Evolutionary conservation across 92 coral and sea anemone species (phyloP).

Genomic region (Pocillopora grandis): DNA sequence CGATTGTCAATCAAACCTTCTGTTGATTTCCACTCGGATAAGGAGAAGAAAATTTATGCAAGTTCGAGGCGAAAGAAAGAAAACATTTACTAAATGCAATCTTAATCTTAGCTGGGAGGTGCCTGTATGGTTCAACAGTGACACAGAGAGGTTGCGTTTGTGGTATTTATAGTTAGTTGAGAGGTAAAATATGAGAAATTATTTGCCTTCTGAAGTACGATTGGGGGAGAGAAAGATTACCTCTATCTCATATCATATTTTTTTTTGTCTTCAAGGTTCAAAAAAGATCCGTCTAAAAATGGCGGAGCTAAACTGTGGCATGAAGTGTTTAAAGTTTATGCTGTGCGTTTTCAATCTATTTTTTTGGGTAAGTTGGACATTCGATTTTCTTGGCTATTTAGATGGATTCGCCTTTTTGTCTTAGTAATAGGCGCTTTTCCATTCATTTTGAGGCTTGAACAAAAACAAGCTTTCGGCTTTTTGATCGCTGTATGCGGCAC

Average conservation of each 20-base stretch:
- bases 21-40: conserved; percentile 32
- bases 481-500: conserved; percentile 39
- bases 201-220: conserved; percentile 18
- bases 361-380: conserved; percentile 85
- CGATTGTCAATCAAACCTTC: conserved; percentile 37
- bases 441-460: conserved; percentile 41
- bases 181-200: conserved; percentile 20
- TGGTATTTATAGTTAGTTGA: conserved; percentile 20
- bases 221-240: conserved; percentile 6
- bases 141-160: conserved; percentile 9
- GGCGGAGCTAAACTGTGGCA: conserved; percentile 90
- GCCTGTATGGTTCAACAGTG: conserved; percentile 5
- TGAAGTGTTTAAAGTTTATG: conserved; percentile 94
- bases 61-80: conserved; percentile 25
- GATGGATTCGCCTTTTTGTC: background rate
- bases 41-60: conserved; percentile 42
- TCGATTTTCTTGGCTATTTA: background rate
- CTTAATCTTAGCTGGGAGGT: conserved; percentile 36
- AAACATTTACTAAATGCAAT: conserved; percentile 36
- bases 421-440: conserved; percentile 22
- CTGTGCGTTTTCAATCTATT: conserved; percentile 94
- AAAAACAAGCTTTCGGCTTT: conserved; percentile 35
- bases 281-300: conserved; percentile 36
- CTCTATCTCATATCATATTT: conserved; percentile 25
- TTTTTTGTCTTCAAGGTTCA: conserved; percentile 24